Conservation (phyloP, 2,797 vertebrate genomes). For the Amblyraja radiata region DNA sequence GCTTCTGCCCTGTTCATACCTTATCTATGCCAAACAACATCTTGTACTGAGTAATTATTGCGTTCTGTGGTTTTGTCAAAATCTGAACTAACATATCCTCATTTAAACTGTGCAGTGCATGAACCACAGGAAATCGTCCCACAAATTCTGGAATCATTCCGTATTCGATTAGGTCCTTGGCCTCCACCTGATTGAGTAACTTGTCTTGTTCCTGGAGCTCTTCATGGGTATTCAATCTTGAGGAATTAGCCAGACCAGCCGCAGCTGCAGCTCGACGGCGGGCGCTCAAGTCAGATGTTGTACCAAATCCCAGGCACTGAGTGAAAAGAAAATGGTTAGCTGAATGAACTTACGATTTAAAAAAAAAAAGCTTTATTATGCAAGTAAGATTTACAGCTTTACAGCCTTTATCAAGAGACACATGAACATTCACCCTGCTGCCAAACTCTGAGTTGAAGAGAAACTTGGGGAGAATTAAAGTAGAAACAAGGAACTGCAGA, state of each 20-base stretch:
- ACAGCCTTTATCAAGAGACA: neutral
- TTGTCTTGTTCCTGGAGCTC: slow-evolving; percentile 91
- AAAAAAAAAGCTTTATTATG: neutral
- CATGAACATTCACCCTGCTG: neutral
- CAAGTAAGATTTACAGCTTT: neutral
- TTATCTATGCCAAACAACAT: slow-evolving; percentile 97
- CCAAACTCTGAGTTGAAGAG: too few relatives aligned
- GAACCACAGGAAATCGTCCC: slow-evolving; percentile 86
- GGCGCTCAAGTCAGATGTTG: slow-evolving; percentile 79
- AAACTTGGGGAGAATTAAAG: too few relatives aligned
- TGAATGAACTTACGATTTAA: neutral
- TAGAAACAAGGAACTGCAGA: too few relatives aligned
- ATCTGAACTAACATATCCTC: slow-evolving; percentile 87
- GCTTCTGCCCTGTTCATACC: slow-evolving; percentile 54
- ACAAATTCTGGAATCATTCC: slow-evolving; percentile 98
- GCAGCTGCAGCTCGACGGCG: slow-evolving; percentile 81
- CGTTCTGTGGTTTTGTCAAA: slow-evolving; percentile 91
- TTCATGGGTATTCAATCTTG: slow-evolving; percentile 71
- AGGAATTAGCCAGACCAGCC: slow-evolving; percentile 82
- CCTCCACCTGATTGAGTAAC: slow-evolving; percentile 79
- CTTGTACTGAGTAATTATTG: slow-evolving; percentile 91
- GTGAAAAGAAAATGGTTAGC: slow-evolving; percentile 2
- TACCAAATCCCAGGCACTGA: slow-evolving; percentile 93
- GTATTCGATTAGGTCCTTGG: slow-evolving; percentile 90
- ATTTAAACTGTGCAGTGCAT: slow-evolving; percentile 88